Evolutionary conservation across 1,140 invertebrate species (phyloP).

Genomic region (Eurosta solidaginis): DNA sequence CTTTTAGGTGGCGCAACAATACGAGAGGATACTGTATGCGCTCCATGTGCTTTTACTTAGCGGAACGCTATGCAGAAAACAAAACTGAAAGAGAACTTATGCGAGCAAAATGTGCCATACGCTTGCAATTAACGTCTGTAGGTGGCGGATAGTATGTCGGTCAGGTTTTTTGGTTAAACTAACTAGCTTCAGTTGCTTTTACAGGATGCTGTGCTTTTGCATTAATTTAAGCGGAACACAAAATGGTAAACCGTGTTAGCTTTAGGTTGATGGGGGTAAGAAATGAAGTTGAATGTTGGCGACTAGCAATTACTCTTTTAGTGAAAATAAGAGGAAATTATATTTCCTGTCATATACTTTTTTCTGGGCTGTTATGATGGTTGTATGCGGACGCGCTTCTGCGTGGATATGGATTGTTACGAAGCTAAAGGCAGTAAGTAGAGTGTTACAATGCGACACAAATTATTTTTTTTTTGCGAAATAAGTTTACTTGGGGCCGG

Average conservation of each 20-base stretch:
- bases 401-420: too few relatives aligned
- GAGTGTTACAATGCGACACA: too few relatives aligned
- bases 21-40: too few relatives aligned
- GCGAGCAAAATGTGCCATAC: not conserved
- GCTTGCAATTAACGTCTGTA: not conserved
- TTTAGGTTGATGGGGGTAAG: not conserved
- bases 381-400: too few relatives aligned
- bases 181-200: not conserved
- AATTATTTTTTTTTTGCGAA: too few relatives aligned
- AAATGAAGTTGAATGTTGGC: not conserved
- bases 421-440: not conserved
- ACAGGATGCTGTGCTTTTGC: slow-evolving; percentile 11
- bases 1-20: too few relatives aligned
- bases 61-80: not conserved
- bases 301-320: not conserved
- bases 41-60: too few relatives aligned
- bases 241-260: not conserved
- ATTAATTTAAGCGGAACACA: not conserved
- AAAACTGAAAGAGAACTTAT: not conserved
- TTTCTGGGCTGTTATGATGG: not conserved
- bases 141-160: not conserved
- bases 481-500: too few relatives aligned
- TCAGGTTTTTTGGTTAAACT: too few relatives aligned
- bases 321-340: slow-evolving; percentile 28
- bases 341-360: slow-evolving; percentile 25